phyloP scores from a whole-genome alignment of 1,140 invertebrate species.

The Bombus confusus region DNA sequence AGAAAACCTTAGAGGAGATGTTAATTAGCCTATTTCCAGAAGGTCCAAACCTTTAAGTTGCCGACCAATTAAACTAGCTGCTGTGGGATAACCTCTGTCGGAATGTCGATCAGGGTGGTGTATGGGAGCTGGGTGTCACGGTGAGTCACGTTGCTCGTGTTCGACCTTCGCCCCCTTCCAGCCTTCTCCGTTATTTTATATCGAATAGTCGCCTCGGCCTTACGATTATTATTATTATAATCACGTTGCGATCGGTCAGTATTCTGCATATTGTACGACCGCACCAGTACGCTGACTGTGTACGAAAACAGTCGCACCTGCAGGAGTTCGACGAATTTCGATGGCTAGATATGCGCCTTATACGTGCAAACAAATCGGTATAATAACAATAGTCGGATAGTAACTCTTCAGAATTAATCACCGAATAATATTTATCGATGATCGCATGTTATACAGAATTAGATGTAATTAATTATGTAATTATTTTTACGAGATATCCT shows the following conservation, averaged over 20 bases:
- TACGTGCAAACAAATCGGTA: too few relatives aligned
- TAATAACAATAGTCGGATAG: neutral
- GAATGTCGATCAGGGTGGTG: constrained; percentile 42
- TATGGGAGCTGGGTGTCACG: constrained; percentile 26
- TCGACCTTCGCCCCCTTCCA: constrained; percentile 58
- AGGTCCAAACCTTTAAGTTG: neutral
- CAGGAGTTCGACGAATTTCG: constrained; percentile 52
- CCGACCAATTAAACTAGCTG: neutral
- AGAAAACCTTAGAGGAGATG: too few relatives aligned
- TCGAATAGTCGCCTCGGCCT: constrained; percentile 11
- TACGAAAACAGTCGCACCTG: constrained; percentile 55
- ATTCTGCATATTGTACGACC: constrained; percentile 59
- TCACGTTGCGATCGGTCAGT: constrained; percentile 50
- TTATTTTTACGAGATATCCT: too few relatives aligned
- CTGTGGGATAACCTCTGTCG: neutral
- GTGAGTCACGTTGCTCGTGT: constrained; percentile 54
- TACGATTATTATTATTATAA: constrained; percentile 61
- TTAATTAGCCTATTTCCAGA: neutral
- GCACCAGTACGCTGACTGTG: constrained; percentile 39
- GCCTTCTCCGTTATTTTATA: constrained; percentile 59
- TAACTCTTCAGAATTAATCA: too few relatives aligned
- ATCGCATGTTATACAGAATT: too few relatives aligned
- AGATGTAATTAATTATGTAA: too few relatives aligned
- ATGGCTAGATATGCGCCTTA: constrained; percentile 7
- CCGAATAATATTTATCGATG: too few relatives aligned